Base-by-base conservation (phyloP, 2,888 invertebrate genomes). In the Taenaris catops region DNA sequence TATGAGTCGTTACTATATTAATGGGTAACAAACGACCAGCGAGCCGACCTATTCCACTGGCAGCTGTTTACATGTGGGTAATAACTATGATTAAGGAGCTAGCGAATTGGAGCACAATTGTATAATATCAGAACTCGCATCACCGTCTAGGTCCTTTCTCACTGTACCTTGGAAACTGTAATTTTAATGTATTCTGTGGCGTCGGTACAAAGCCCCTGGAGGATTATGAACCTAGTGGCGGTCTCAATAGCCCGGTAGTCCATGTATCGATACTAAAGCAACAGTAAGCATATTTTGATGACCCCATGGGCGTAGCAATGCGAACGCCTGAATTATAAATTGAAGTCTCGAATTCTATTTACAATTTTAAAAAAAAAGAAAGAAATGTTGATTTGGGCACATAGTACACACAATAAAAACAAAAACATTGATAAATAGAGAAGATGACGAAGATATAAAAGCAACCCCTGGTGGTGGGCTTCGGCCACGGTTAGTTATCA, bases 131-230 rank as follows among this genome's bases (percentile, higher is more conserved):
- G 55, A 68, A 70, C 69, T 67, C 74, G 67, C 62, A 49, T 72
- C 72, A 67, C 62, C 59, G 57, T 55, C 66, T 68, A 71, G 72
- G 68, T 73, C 71, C 67, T 69, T 53, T 51, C 48, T 49, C 49
- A 45, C 44, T 48, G 47, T 53, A 49, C 46, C 79, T 80, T 76
- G 72, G 75, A 73, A 78, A 81, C 73, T 78, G 72, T 80, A 78
- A 81, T 80, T 81, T 80, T 81, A 83, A 84, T 83, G 76, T 78
- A 74, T 75, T 79, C 60, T 60, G 64, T 65, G 70, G 68, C 69
- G 65, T 74, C 64, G 67, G 70, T 66, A 64, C 67, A 63, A 68
- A 31, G 26, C 26, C 41, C 25, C 24, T 60, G 49, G 73, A 71
- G 75, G 70, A 66, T 67, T 55, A 49, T 42, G 52, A 57, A 56